Evolutionary conservation across 2,797 vertebrate genomes (phyloP).

Genomic region (Miichthys miiuy): DNA sequence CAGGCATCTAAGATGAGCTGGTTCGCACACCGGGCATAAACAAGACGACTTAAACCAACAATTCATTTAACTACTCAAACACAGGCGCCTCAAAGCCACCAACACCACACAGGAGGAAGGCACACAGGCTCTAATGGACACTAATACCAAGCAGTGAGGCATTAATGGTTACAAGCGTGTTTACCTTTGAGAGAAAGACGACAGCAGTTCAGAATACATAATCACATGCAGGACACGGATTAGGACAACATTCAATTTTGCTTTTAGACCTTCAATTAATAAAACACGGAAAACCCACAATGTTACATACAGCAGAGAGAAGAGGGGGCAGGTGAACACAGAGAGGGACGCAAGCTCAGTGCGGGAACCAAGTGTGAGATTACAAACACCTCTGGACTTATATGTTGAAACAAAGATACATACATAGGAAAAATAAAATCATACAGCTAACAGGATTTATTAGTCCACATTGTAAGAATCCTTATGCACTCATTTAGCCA

Average conservation of each 20-base stretch:
- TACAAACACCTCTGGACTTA: neutral
- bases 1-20: constrained; percentile 23
- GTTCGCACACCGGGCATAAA: constrained; percentile 27
- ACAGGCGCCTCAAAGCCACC: neutral
- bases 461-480: too few relatives aligned
- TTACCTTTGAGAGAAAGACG: constrained; percentile 48
- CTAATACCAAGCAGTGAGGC: constrained; percentile 38
- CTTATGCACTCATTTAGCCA: too few relatives aligned
- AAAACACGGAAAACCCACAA: constrained; percentile 3
- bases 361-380: neutral
- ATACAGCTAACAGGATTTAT: neutral
- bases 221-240: constrained; percentile 40
- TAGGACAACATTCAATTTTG: constrained; percentile 52
- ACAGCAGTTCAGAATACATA: constrained; percentile 38
- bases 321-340: neutral
- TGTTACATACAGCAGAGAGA: constrained; percentile 19
- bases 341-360: neutral
- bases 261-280: constrained; percentile 43
- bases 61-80: constrained; percentile 63
- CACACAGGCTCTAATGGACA: constrained; percentile 52
- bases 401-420: neutral
- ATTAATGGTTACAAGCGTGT: constrained; percentile 53
- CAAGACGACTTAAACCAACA: constrained; percentile 34
- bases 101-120: constrained; percentile 41
- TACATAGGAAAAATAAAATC: neutral